phyloP scores from a whole-genome alignment of 2,888 invertebrate species.

The Philereme transversata region DNA sequence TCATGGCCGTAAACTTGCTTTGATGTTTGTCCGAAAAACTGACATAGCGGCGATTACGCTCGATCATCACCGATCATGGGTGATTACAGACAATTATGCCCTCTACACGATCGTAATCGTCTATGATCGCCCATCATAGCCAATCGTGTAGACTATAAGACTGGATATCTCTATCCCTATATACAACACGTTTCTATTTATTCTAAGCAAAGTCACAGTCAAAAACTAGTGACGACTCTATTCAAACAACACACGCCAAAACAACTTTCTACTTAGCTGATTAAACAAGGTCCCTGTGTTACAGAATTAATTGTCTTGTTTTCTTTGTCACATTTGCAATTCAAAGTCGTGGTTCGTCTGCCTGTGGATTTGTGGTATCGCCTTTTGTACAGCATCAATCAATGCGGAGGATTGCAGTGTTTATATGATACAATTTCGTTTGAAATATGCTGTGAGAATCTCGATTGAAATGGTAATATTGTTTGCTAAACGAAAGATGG shows the following conservation, averaged over 20 bases:
- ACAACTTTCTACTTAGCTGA: conserved; percentile 60
- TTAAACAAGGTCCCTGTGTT: conserved; percentile 65
- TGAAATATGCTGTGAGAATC: no score
- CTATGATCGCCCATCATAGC: no score
- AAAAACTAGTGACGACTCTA: conserved; percentile 1
- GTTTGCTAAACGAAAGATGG: no score
- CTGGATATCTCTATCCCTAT: no score
- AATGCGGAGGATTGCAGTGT: conserved; percentile 21
- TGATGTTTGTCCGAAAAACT: no score
- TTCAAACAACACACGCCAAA: conserved; percentile 1
- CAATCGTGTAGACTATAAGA: no score
- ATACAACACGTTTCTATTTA: neutral
- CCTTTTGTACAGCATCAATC: conserved; percentile 22
- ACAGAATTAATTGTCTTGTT: conserved; percentile 76
- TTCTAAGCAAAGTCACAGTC: neutral
- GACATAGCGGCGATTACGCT: no score
- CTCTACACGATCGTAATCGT: no score
- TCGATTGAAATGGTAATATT: no score
- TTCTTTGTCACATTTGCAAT: conserved; percentile 77
- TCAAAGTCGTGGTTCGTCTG: conserved; percentile 48
- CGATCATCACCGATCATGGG: no score
- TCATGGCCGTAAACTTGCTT: no score
- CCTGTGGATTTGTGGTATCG: conserved; percentile 18
- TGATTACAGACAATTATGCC: no score
- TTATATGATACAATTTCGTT: conserved; percentile 5